phyloP scores from a whole-genome alignment of 2,113 vertebrate genomes.

The Oxyura jamaicensis region DNA sequence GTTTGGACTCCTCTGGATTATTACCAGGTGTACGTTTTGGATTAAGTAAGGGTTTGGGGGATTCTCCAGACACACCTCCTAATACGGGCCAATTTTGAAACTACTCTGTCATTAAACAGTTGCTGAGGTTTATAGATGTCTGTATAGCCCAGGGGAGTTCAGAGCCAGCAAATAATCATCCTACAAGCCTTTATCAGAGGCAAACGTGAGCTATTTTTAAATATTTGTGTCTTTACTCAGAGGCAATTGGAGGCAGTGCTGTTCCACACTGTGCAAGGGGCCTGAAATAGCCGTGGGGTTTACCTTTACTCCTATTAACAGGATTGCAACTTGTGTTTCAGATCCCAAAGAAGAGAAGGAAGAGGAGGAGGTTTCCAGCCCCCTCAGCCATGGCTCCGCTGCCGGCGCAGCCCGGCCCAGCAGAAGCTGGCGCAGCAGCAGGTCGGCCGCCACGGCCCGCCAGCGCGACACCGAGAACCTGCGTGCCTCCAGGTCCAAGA shows the following conservation, averaged over 20 bases:
- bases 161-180: background rate
- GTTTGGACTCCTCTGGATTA: background rate
- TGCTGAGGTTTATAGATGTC: background rate
- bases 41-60: background rate
- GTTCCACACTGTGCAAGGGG: rapidly evolving
- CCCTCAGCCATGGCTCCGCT: conserved; percentile 44
- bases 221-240: background rate
- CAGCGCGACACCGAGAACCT: conserved; percentile 73
- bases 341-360: conserved; percentile 82
- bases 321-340: conserved; percentile 25
- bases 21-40: background rate
- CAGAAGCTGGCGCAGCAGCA: conserved; percentile 78
- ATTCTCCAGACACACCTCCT: background rate
- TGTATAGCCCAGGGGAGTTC: background rate
- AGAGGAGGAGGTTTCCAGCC: conserved; percentile 63
- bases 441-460: conserved; percentile 58
- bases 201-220: background rate
- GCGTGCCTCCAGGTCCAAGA: conserved; percentile 75
- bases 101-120: background rate
- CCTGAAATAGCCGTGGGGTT: background rate
- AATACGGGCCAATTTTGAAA: background rate
- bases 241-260: background rate
- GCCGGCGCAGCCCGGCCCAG: conserved; percentile 42
- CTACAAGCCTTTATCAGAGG: background rate
- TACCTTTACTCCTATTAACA: background rate